Percentiles rank a stretch among this genome's conserved stretches.
phyloP scores from a whole-genome alignment of 2,888 invertebrate genomes.

The Leucophora obtusa region DNA sequence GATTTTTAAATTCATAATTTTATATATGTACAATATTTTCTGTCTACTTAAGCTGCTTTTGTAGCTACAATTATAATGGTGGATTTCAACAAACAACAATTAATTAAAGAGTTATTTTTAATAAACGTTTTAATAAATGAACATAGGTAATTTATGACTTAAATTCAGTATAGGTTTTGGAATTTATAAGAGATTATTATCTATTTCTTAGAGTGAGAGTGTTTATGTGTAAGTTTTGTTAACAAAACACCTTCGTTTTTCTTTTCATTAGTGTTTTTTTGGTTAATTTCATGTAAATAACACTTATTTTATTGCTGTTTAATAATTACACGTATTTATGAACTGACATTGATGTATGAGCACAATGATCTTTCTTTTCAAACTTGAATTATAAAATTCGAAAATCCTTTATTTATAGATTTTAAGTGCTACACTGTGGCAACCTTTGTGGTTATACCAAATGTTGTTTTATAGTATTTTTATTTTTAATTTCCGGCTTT shows the following conservation, averaged over 20 bases:
- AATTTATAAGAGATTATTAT: constrained; percentile 8
- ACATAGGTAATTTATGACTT: constrained; percentile 52
- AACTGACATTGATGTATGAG: constrained; percentile 42
- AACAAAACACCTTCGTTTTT: neutral
- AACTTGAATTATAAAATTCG: neutral
- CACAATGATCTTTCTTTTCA: constrained; percentile 45
- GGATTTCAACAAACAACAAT: constrained; percentile 44
- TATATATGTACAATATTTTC: neutral
- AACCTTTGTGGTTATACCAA: neutral
- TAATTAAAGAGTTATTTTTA: constrained; percentile 25
- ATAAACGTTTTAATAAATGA: constrained; percentile 47
- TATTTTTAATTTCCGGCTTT: constrained; percentile 32
- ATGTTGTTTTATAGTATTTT: neutral
- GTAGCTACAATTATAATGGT: constrained; percentile 46
- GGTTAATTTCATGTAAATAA: constrained; percentile 19
- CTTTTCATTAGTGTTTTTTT: neutral
- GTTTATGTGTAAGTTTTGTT: constrained; percentile 11
- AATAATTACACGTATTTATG: constrained; percentile 26
- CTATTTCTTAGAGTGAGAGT: neutral
- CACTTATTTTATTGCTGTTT: constrained; percentile 3
- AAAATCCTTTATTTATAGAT: neutral
- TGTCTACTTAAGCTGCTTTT: neutral
- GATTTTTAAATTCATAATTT: constrained; percentile 38
- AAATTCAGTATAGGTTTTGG: constrained; percentile 11
- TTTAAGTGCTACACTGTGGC: neutral